Evolutionary conservation across 2,797 vertebrate genomes (phyloP).

Genomic region (Lutjanus campechanus): DNA sequence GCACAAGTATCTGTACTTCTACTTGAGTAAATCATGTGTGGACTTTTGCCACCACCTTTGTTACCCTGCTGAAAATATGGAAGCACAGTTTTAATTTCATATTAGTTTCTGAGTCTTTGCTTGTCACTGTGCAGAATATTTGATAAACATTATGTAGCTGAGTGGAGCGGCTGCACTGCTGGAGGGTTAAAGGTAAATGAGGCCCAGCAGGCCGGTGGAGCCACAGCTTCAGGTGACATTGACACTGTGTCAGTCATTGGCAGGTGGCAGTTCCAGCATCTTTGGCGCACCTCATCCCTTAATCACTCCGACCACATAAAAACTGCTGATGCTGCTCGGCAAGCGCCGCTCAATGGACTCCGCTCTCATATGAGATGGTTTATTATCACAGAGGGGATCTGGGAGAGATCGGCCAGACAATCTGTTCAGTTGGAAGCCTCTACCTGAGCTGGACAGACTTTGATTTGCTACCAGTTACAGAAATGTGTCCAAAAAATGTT

Average conservation of each 20-base stretch:
- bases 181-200: constrained; percentile 32
- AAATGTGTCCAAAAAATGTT: constrained; percentile 32
- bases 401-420: constrained; percentile 38
- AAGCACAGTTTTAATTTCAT: no score
- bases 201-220: constrained; percentile 13
- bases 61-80: not conserved
- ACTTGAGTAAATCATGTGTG: no score
- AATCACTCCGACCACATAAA: constrained; percentile 56
- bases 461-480: constrained; percentile 43
- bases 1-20: no score
- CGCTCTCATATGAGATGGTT: constrained; percentile 55
- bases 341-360: constrained; percentile 38
- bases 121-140: not conserved
- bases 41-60: no score
- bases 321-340: constrained; percentile 63
- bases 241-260: constrained; percentile 42
- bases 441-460: constrained; percentile 38
- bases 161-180: not conserved
- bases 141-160: not conserved
- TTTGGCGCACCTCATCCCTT: constrained; percentile 49
- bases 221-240: constrained; percentile 45
- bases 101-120: not conserved
- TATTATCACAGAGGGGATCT: constrained; percentile 56
- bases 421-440: constrained; percentile 62
- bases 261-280: constrained; percentile 53